Evolutionary conservation across 1,140 invertebrate species (phyloP).

Genomic region (Drosophila bipectinata): DNA sequence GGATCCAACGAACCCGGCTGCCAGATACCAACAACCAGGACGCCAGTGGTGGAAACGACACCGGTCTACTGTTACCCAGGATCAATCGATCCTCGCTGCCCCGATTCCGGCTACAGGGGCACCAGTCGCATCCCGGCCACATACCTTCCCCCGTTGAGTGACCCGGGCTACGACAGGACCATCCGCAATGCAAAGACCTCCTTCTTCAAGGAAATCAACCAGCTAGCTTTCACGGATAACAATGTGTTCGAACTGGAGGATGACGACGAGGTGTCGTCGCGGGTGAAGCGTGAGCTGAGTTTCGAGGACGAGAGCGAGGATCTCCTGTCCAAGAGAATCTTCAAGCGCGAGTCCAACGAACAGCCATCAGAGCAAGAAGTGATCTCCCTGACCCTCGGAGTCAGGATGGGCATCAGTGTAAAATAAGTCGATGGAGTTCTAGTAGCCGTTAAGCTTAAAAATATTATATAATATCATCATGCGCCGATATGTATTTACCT

Average conservation of each 20-base stretch:
- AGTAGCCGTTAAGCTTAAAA: conserved; percentile 34
- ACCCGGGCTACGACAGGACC: conserved; percentile 68
- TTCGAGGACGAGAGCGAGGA: conserved; percentile 45
- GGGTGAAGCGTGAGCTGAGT: conserved; percentile 54
- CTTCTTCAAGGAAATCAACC: conserved; percentile 72
- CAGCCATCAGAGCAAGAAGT: conserved; percentile 61
- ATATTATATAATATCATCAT: conserved; percentile 42
- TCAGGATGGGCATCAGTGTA: conserved; percentile 63
- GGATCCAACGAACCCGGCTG: conserved; percentile 83
- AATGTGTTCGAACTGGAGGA: conserved; percentile 72
- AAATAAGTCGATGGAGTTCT: conserved; percentile 50
- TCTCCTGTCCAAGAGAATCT: conserved; percentile 64
- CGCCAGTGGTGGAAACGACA: conserved; percentile 79
- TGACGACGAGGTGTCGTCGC: conserved; percentile 45
- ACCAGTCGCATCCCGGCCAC: conserved; percentile 85
- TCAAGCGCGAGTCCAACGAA: conserved; percentile 65
- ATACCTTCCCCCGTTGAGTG: conserved; percentile 84
- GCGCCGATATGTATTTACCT: conserved; percentile 61
- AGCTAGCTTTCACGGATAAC: conserved; percentile 63
- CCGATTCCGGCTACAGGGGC: conserved; percentile 84
- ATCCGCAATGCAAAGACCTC: conserved; percentile 58
- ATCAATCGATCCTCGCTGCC: conserved; percentile 86
- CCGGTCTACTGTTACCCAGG: conserved; percentile 86
- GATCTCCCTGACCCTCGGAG: conserved; percentile 69
- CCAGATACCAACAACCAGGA: conserved; percentile 51